Percentiles rank a stretch among this genome's conserved stretches.
Conservation (phyloP, 1,140 invertebrate genomes). For the Micrasema longulum region DNA sequence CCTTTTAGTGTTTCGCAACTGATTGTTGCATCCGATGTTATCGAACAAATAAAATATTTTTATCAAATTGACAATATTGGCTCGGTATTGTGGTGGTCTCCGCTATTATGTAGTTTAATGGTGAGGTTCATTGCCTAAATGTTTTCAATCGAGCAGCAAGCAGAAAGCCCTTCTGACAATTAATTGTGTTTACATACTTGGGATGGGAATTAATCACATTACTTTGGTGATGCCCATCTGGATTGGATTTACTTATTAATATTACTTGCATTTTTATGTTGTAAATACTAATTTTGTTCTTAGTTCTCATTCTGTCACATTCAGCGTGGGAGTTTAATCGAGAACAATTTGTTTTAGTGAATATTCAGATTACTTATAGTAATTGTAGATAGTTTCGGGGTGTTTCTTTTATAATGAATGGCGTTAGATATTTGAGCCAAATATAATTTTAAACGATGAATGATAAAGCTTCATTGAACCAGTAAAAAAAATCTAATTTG, state of each 20-base stretch:
- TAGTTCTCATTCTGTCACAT: neutral
- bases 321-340: neutral
- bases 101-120: neutral
- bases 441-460: constrained; percentile 17
- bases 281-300: constrained; percentile 11
- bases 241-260: constrained; percentile 31
- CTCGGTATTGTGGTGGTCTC: neutral
- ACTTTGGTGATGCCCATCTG: constrained; percentile 16
- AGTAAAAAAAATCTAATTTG: too few species aligned
- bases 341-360: constrained; percentile 20
- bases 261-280: constrained; percentile 33
- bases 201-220: constrained; percentile 12
- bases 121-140: neutral
- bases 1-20: neutral
- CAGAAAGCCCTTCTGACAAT: too few species aligned
- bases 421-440: constrained; percentile 31
- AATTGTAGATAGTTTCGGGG: constrained; percentile 33
- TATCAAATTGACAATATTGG: constrained; percentile 20
- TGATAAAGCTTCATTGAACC: too few species aligned
- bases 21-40: constrained; percentile 5
- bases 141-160: neutral
- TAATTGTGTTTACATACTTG: too few species aligned
- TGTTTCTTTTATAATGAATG: constrained; percentile 31
- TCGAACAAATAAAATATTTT: constrained; percentile 25
- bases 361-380: constrained; percentile 14